These are phyloP conservation scores for Datnioides undecimradiatus DNA, from an alignment of 2,113 vertebrate species.

Conservation along the genomic window DNA sequence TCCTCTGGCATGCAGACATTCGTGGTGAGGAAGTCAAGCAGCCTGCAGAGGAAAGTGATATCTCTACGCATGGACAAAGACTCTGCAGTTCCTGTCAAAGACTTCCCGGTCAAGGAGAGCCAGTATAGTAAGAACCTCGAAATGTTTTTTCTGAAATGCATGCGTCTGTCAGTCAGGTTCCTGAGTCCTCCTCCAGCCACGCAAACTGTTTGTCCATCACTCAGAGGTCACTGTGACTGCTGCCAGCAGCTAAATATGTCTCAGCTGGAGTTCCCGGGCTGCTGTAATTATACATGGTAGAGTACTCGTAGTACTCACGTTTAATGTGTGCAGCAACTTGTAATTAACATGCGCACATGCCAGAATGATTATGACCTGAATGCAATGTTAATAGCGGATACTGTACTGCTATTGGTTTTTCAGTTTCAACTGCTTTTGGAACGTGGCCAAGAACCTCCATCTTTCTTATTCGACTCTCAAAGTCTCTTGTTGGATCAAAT, in stretches of 20 bases:
- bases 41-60: slow-evolving; percentile 92
- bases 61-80: slow-evolving; percentile 88
- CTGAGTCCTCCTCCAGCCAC: neutral
- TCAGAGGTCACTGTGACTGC: neutral
- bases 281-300: neutral
- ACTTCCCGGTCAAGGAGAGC: slow-evolving; percentile 93
- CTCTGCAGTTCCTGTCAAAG: slow-evolving; percentile 81
- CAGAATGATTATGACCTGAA: neutral
- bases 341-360: neutral
- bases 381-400: neutral
- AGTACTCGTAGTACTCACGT: neutral
- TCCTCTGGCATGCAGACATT: slow-evolving; percentile 84
- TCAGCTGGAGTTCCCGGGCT: neutral
- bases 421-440: too few relatives aligned
- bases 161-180: neutral
- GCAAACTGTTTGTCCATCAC: neutral
- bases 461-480: too few relatives aligned
- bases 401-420: neutral
- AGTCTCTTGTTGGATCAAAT: too few relatives aligned
- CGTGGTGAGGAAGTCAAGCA: slow-evolving; percentile 89
- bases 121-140: slow-evolving; percentile 89
- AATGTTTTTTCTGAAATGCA: neutral
- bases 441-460: too few relatives aligned
- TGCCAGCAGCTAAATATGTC: neutral
- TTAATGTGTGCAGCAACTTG: neutral